These are phyloP conservation scores for Amazonetta brasiliensis DNA, from an alignment of 2,797 vertebrate species.

Conservation along the genomic window DNA sequence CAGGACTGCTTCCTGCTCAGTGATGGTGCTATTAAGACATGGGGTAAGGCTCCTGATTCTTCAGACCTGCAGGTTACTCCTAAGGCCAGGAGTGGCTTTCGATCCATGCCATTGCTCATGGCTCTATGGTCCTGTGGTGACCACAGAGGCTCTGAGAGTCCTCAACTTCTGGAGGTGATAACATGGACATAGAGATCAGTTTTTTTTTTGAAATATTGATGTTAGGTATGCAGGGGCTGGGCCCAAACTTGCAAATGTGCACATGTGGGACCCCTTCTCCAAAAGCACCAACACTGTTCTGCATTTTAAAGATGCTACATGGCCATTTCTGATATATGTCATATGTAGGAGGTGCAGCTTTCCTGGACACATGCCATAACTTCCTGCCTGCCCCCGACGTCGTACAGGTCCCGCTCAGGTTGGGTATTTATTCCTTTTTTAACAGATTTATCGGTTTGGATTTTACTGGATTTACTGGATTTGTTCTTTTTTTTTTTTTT, in stretches of 20 bases:
- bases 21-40: not conserved
- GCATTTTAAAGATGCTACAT: not conserved
- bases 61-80: accelerated
- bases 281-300: not conserved
- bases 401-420: not conserved
- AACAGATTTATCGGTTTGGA: not conserved
- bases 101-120: accelerated
- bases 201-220: accelerated
- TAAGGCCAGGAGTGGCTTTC: not conserved
- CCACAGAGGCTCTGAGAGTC: not conserved
- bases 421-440: not conserved
- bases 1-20: not conserved
- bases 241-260: not conserved
- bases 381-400: not conserved
- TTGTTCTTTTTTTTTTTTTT: not conserved
- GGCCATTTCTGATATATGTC: not conserved
- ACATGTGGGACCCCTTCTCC: not conserved
- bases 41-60: not conserved
- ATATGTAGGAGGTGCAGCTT: not conserved
- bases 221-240: not conserved
- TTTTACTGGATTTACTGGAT: too few species aligned
- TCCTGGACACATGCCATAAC: not conserved
- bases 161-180: not conserved
- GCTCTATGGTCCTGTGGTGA: too few species aligned
- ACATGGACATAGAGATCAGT: not conserved